A percentile compares a stretch with the other conserved stretches of the same genome.
These are phyloP conservation scores for Erebia epiphron DNA, from an alignment of 2,888 invertebrate species.

Conservation along the genomic window DNA sequence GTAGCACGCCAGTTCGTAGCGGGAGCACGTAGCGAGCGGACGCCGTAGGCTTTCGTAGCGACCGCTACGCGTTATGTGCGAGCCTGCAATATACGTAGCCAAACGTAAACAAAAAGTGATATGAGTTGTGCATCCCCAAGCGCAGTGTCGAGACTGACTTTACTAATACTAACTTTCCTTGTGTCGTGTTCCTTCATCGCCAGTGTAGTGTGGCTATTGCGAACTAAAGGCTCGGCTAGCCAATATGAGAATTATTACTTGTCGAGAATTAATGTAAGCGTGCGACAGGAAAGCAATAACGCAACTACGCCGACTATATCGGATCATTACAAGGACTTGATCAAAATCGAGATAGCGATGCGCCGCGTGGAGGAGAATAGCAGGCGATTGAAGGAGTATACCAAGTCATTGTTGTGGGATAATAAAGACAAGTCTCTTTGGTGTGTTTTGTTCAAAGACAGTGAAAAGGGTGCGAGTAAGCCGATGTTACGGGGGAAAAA, in stretches of 20 bases:
- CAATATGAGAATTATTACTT: constrained; percentile 82
- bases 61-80: constrained; percentile 73
- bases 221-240: constrained; percentile 63
- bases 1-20: constrained; percentile 67
- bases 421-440: constrained; percentile 79
- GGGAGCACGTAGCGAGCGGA: constrained; percentile 69
- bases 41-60: constrained; percentile 67
- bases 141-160: constrained; percentile 73
- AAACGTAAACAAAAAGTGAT: constrained; percentile 81
- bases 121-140: constrained; percentile 79
- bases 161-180: constrained; percentile 72
- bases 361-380: constrained; percentile 79
- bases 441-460: constrained; percentile 80
- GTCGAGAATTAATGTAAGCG: constrained; percentile 82
- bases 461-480: constrained; percentile 61
- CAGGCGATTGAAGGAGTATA: constrained; percentile 77
- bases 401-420: constrained; percentile 78
- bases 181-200: constrained; percentile 75
- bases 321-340: constrained; percentile 79
- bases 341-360: constrained; percentile 81
- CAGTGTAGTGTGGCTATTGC: constrained; percentile 77
- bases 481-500: constrained; percentile 53
- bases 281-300: constrained; percentile 61
- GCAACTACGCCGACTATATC: constrained; percentile 61
- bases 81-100: constrained; percentile 59